phyloP scores from a whole-genome alignment of 2,888 invertebrate genomes.

The Carterocephalus palaemon region DNA sequence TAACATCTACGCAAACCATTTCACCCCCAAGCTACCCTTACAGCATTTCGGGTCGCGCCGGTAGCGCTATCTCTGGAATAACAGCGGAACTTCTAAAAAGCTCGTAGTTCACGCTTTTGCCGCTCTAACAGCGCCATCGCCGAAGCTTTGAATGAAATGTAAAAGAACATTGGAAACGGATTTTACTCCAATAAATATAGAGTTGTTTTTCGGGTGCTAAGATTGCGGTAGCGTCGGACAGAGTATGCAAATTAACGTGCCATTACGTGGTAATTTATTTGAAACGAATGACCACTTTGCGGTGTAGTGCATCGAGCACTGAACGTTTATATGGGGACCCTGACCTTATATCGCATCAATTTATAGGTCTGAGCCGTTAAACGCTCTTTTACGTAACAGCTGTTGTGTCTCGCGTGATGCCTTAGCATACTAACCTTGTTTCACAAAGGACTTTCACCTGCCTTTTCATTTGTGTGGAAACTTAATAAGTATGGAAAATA shows the following conservation, averaged over 20 bases:
- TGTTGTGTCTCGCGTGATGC: constrained; percentile 61
- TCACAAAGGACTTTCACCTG: constrained; percentile 64
- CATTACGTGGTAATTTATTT: constrained; percentile 80
- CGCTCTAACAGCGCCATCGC: constrained; percentile 49
- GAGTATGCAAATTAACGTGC: constrained; percentile 77
- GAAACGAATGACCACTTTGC: constrained; percentile 79
- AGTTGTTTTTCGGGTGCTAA: constrained; percentile 47
- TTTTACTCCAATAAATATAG: constrained; percentile 39
- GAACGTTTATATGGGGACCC: constrained; percentile 75
- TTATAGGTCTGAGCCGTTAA: constrained; percentile 73
- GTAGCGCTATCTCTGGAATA: constrained; percentile 68
- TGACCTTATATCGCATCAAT: constrained; percentile 78
- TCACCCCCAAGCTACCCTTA: constrained; percentile 47
- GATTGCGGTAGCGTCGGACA: constrained; percentile 44
- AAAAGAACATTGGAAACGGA: constrained; percentile 36
- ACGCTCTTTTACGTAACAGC: constrained; percentile 73
- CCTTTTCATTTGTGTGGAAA: constrained; percentile 43
- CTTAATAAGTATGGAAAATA: constrained; percentile 24
- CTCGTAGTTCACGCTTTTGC: constrained; percentile 56
- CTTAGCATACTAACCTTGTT: constrained; percentile 60
- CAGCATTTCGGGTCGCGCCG: constrained; percentile 37
- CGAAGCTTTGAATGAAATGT: constrained; percentile 69
- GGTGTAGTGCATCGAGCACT: constrained; percentile 73
- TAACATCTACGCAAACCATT: constrained; percentile 38
- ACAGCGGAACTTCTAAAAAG: constrained; percentile 58